Evolutionary conservation across 2,113 vertebrate genomes (phyloP), one percentile per base, ranked within the genome.

Genomic region (Ariopsis seemanni): DNA sequence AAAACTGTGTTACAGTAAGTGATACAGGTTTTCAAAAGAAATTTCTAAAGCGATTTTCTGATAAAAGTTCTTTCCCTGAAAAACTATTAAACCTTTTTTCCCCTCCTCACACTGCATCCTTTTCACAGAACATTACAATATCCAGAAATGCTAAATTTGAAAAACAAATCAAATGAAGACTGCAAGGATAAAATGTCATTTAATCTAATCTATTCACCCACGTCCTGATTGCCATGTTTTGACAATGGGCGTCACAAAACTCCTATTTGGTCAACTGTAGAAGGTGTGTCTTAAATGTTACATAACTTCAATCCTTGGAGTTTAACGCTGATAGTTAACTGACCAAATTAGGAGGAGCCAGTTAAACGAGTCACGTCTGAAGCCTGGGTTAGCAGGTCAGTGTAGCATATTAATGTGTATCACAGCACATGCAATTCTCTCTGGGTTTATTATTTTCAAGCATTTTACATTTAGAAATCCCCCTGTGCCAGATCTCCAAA

Each of bases 311-410:
- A 89, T 74, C 90, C 91, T 90, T 79, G 80, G 91, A 92, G 92
- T 90, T 91, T 92, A 93, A 92, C 93, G 92, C 91, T 88, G 91
- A 91, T 85, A 91, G 90, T 92, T 93, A 92, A 91, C 69, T 77
- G 74, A 53, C 48, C 88, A 91, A 86, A 92, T 88, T 90, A 86
- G 81, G 91, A 89, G 88, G 90, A 92, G 92, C 75, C 88, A 82
- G 85, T 62, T 88, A 27, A 87, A 81, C 50, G 71, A 77, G 75
- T 69, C 53, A 83, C 63, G 11, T n/a, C 57, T 22, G 30, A 14
- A 60, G 17, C 58, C 58, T 48, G 57, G 30, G 8, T 18, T 42
- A 12, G 79, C 74, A 77, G 22, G 74, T n/a, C 74, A n/a, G 7
- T 52, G 75, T 17, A 57, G 22, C 15, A 53, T 52, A 77, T 22